Base-by-base conservation (phyloP, 2,113 vertebrate genomes). In the Strix uralensis region DNA sequence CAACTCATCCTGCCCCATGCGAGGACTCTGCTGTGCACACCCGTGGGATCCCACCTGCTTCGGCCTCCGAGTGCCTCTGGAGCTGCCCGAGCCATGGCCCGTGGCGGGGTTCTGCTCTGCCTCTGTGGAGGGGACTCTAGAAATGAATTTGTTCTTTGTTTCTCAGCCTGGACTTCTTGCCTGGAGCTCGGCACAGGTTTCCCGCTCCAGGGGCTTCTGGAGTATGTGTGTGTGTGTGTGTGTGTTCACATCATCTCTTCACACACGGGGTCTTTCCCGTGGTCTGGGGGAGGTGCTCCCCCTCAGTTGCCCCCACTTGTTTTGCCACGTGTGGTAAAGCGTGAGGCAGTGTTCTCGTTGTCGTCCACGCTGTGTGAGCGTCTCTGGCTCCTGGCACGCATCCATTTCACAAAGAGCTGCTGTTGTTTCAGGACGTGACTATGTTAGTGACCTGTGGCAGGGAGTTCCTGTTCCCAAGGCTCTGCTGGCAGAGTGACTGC, bases 401-500 rank as follows among this genome's bases (percentile, higher is more conserved):
- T 6, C 69, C 40, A 1, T 15, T 42, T 47, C 70, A 10, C 87
- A 36, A 40, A 23, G 1, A 54, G 73, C 87, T 54, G 70, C 93
- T 63, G 72, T 12, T 67, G 83, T 34, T 55, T 9, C 2, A 12
- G 82, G 92, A 77, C 6, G 8, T 55, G 46, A 32, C 78, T 52
- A 25, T 0, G 3, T 4, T 6, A 5, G 38, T 75, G 86, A 51
- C 81, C 85, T 27, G 81, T 18, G 75, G 66, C 88, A 42, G 73
- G 67, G n/a, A 87, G 78, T 62, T 92, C 94, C 86, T 90, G 84
- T 86, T 96, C 73, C 84, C 92, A 93, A 14, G 80, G 89, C 82
- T 84, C 58, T 78, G 91, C 86, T 88, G 85, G 38, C 86, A 58
- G 47, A 34, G 58, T 3, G 59, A 27, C 58, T 36, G 74, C 75